Evolutionary conservation across 2,113 vertebrate genomes (phyloP), one percentile per base, ranked within the genome.

Genomic region (Corythornis madagascariensis): DNA sequence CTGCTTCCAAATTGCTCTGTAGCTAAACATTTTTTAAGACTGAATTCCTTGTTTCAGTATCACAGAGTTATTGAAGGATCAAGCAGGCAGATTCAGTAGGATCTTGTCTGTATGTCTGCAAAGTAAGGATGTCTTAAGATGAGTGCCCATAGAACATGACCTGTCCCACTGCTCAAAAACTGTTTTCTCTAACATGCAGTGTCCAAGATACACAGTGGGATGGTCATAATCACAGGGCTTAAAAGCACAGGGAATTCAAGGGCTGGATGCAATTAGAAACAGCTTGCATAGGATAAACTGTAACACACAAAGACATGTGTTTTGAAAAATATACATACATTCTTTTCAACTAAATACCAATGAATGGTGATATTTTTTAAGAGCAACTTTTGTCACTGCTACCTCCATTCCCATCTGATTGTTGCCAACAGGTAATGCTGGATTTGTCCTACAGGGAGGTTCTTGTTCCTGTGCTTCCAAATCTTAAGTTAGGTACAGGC

Each of bases 71-170:
- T 17, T 67, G 21, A 43, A 61, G 18, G 42, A 75, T 45, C 9
- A 57, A 57, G 63, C 33, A 56, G 35, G 40, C 13, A 43, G 53
- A 55, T 67, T 48, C 55, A 56, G 31, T 7, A 22, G 55, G 21
- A 66, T 40, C 4, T 53, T 5, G 26, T 43, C 26, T 2, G 0
- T 29, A 15, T 5, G 3, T 11, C 28, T 42, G 45, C 4, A 60
- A 12, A 47, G 45, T 33, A 53, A 47, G 28, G 52, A 59, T 24
- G 52, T 42, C n/a, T 42, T 29, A 6, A 3, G 43, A 47, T 11
- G 31, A 22, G 28, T 52, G 35, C 28, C 70, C 50, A 53, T 31
- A 48, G 47, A 53, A 55, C 3, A 4, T 22, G 48, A 50, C 22
- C 48, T 50, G 22, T 50, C 48, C 48, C 48, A 24, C 12, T 50